A percentile compares a stretch with the other conserved stretches of the same genome.
These are phyloP conservation scores for Pectinophora gossypiella DNA, from an alignment of 1,140 invertebrate species.

Conservation along the genomic window DNA sequence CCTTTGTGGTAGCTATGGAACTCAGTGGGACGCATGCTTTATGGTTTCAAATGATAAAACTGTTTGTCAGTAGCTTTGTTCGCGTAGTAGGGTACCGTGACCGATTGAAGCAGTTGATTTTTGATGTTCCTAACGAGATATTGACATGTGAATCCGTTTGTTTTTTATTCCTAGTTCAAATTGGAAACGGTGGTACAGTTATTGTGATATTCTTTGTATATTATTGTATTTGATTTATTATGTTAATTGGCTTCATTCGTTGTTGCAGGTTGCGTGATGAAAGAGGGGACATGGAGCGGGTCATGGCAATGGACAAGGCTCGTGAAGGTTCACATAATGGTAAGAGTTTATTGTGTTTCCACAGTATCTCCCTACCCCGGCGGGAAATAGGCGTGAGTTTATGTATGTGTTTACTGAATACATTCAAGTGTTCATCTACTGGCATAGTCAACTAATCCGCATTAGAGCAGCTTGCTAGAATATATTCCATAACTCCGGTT, in stretches of 20 bases:
- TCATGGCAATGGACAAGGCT: slow-evolving; percentile 86
- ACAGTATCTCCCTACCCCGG: too few relatives aligned
- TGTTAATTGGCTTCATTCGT: slow-evolving; percentile 17
- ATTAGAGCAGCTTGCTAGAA: too few relatives aligned
- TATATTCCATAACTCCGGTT: too few relatives aligned
- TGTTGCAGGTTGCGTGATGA: slow-evolving; percentile 89
- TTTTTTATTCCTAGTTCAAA: not conserved
- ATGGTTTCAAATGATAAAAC: slow-evolving; percentile 73
- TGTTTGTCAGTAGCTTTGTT: slow-evolving; percentile 66
- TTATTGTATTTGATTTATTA: slow-evolving; percentile 12
- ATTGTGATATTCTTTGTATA: slow-evolving; percentile 5
- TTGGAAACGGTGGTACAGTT: too few relatives aligned
- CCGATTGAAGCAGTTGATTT: slow-evolving; percentile 35
- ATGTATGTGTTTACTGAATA: too few relatives aligned
- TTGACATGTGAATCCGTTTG: slow-evolving; percentile 22
- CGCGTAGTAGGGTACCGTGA: slow-evolving; percentile 48
- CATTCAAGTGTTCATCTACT: too few relatives aligned
- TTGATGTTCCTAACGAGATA: slow-evolving; percentile 49
- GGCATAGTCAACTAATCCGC: too few relatives aligned
- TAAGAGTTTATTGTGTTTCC: too few relatives aligned
- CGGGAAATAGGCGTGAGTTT: too few relatives aligned
- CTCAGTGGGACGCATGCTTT: slow-evolving; percentile 67
- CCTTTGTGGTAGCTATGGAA: slow-evolving; percentile 62
- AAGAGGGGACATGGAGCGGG: slow-evolving; percentile 86
- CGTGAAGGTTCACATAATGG: slow-evolving; percentile 91